Conservation (phyloP, 1,140 invertebrate species). For the Drosophila pectinifera region DNA sequence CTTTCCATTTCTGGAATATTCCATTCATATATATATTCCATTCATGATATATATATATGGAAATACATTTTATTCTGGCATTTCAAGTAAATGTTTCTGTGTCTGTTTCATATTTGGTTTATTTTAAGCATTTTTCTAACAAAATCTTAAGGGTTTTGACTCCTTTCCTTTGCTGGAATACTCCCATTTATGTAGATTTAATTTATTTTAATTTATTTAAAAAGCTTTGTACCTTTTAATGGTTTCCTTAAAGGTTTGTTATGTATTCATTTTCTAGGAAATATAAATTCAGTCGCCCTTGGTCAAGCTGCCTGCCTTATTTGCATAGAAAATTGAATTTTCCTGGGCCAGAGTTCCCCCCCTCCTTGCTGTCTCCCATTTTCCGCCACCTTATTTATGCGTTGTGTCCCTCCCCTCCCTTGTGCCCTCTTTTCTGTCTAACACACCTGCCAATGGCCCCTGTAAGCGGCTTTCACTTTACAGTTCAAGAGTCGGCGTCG, state of each 20-base stretch:
- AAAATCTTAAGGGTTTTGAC: background rate
- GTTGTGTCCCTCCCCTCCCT: background rate
- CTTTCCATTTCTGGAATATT: background rate
- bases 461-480: slow-evolving; percentile 68
- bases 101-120: no score
- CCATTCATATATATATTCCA: no score
- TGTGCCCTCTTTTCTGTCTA: background rate
- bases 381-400: slow-evolving; percentile 27
- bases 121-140: background rate
- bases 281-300: background rate
- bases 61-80: no score
- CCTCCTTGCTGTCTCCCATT: slow-evolving; percentile 24
- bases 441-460: slow-evolving; percentile 27
- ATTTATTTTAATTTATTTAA: background rate
- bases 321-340: slow-evolving; percentile 75
- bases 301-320: slow-evolving; percentile 22
- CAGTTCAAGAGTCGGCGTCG: slow-evolving; percentile 65
- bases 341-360: slow-evolving; percentile 16
- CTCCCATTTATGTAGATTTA: no score
- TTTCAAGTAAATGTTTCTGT: no score
- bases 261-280: background rate
- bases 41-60: no score
- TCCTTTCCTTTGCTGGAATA: background rate
- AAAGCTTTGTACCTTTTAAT: no score
- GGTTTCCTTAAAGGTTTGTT: background rate